Evolutionary conservation across 2,888 invertebrate genomes (phyloP), one percentile per base, ranked within the genome.

Genomic region (Ischnus inquisitorius): DNA sequence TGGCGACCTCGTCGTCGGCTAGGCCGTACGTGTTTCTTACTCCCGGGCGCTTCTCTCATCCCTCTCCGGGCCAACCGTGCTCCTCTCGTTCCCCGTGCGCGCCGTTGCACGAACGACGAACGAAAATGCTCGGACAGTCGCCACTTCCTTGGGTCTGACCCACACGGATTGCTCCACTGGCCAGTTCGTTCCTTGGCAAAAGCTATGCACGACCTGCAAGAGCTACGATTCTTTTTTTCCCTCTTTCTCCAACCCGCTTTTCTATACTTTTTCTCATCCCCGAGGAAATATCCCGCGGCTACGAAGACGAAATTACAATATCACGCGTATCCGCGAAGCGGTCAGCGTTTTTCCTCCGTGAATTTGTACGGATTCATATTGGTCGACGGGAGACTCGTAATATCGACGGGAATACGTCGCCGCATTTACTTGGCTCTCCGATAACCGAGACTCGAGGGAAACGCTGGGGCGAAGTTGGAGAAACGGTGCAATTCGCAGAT

Each of bases 131-230:
- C 57, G 71, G 69, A 51, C 43, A 65, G 80, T 75, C 28, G 54
- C 68, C 77, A 69, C 76, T 43, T 76, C 43, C 57, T 6, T 67
- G 69, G 67, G 81, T 84, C 85, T 82, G 84, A 78, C 75, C 82
- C 28, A 69, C 41, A 16, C 46, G 65, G 60, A 68, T 68, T 79
- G 72, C 72, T 74, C 79, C 14, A 75, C 82, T 67, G 57, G 22
- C 71, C 25, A 16, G 12, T 62, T 34, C 67, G 43, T 3, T 68
- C 34, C 41, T 60, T 28, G n/a, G 57, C 43, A n/a, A 14, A 8
- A 60, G 54, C 28, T 65, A 43, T 67, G 14, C 71, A 34, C 79
- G 46, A 25, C 54, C 1, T 16, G 62, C 25, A n/a, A 76, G 28
- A 79, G 12, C 34, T 54, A 69, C 51, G 68, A 69, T 39, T 14